Conservation (phyloP, 1,140 invertebrate species). For the Bombus huntii region DNA sequence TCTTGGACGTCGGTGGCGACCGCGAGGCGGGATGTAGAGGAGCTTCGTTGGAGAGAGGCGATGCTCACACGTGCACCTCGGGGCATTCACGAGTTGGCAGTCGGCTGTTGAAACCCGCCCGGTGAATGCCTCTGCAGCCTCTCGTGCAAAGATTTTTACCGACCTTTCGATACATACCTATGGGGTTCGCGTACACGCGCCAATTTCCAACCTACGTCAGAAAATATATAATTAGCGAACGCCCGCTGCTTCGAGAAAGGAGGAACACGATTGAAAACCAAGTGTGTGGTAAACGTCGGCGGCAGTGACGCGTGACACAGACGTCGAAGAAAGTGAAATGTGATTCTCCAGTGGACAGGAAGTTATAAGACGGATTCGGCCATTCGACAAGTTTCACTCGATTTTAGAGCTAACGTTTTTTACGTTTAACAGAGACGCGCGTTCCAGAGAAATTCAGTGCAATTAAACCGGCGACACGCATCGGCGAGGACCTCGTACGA, state of each 20-base stretch:
- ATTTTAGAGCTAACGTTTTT: neutral
- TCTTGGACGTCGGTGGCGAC: slow-evolving; percentile 13
- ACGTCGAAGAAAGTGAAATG: slow-evolving; percentile 32
- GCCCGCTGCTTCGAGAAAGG: neutral
- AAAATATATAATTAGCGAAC: slow-evolving; percentile 1
- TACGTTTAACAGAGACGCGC: neutral
- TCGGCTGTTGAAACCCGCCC: slow-evolving; percentile 70
- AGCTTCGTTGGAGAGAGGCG: slow-evolving; percentile 59
- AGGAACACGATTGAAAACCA: neutral
- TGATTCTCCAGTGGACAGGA: neutral
- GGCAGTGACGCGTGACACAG: slow-evolving; percentile 40
- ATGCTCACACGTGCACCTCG: slow-evolving; percentile 67
- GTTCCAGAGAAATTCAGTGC: slow-evolving; percentile 1
- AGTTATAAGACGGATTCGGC: neutral
- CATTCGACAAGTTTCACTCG: neutral
- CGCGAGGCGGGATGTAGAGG: slow-evolving; percentile 56
- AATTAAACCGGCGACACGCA: slow-evolving; percentile 9
- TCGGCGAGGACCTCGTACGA: neutral
- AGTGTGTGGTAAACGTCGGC: neutral
- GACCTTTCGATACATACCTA: slow-evolving; percentile 31
- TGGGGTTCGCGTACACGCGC: slow-evolving; percentile 18
- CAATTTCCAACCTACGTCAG: slow-evolving; percentile 28
- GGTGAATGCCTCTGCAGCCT: slow-evolving; percentile 66
- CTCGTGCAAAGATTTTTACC: slow-evolving; percentile 58
- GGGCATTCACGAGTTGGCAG: slow-evolving; percentile 69